Conservation (phyloP, 2,797 vertebrate species). For the Gastrophryne carolinensis region DNA sequence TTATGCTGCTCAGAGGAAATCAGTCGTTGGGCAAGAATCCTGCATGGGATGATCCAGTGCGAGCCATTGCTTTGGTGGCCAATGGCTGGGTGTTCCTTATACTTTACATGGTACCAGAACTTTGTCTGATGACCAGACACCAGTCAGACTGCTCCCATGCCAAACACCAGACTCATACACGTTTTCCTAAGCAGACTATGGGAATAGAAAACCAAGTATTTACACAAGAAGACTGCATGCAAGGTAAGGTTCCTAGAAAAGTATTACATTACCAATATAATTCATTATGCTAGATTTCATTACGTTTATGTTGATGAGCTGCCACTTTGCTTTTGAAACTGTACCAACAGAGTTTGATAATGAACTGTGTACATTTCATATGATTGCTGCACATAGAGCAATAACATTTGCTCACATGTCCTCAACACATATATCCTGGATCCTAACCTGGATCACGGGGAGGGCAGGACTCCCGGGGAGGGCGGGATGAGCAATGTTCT, state of each 20-base stretch:
- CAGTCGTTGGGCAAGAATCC: fast-evolving
- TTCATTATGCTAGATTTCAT: too few relatives aligned
- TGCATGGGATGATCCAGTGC: conserved; percentile 83
- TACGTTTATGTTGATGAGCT: too few relatives aligned
- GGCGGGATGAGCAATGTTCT: too few relatives aligned
- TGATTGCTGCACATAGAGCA: too few relatives aligned
- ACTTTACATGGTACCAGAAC: conserved; percentile 76
- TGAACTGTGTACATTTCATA: too few relatives aligned
- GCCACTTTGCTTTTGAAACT: too few relatives aligned
- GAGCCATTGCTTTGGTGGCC: conserved; percentile 78
- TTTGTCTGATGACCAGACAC: conserved; percentile 72
- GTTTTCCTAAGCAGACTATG: conserved; percentile 62
- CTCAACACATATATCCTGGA: too few relatives aligned
- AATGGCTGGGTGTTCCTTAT: conserved; percentile 87
- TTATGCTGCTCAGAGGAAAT: conserved; percentile 72
- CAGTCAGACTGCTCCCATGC: conserved; percentile 66
- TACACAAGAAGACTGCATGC: conserved; percentile 66
- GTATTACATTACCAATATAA: too few relatives aligned
- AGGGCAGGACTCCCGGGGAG: too few relatives aligned
- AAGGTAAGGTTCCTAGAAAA: conserved; percentile 63
- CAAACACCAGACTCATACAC: conserved; percentile 65
- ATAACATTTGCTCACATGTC: too few relatives aligned
- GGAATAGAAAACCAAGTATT: conserved; percentile 82
- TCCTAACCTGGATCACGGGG: too few relatives aligned
- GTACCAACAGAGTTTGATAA: too few relatives aligned